Conservation (phyloP, 2,113 vertebrate genomes). For the Ivindomyrus marchei region DNA sequence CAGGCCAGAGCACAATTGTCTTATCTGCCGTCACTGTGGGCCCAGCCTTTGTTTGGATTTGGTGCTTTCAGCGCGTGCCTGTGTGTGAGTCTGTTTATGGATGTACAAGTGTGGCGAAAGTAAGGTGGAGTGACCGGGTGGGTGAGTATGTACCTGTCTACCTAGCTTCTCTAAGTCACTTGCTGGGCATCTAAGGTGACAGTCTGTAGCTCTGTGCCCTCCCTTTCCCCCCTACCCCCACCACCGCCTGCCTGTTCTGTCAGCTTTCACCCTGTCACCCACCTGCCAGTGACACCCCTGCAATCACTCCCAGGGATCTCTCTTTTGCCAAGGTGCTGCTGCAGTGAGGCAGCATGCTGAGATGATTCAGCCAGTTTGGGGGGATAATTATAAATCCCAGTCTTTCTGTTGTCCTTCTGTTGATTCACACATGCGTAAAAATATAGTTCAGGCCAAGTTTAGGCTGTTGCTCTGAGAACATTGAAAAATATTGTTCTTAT, state of each 20-base stretch:
- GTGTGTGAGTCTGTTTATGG: not conserved
- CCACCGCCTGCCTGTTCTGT: too few relatives aligned
- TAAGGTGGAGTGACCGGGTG: not conserved
- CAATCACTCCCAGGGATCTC: not conserved
- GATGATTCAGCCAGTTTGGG: not conserved
- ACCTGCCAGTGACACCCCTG: not conserved
- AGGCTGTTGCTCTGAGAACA: not conserved
- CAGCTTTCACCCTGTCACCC: not conserved
- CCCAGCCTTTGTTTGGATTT: slow-evolving; percentile 1
- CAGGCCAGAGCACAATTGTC: not conserved
- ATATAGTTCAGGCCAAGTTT: not conserved
- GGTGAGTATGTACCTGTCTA: not conserved
- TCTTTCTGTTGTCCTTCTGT: not conserved
- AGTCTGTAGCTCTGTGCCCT: not conserved
- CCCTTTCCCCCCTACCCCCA: not conserved
- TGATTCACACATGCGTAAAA: not conserved
- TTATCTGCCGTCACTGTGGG: not conserved
- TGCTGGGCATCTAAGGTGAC: not conserved
- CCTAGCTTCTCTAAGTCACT: not conserved
- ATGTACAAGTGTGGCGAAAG: not conserved
- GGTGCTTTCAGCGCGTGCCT: not conserved
- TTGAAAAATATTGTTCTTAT: not conserved
- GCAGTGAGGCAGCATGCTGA: not conserved
- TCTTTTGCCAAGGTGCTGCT: not conserved
- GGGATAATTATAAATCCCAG: not conserved